phyloP scores from a whole-genome alignment of 2,797 vertebrate genomes.

The Silurus lanzhouensis region DNA sequence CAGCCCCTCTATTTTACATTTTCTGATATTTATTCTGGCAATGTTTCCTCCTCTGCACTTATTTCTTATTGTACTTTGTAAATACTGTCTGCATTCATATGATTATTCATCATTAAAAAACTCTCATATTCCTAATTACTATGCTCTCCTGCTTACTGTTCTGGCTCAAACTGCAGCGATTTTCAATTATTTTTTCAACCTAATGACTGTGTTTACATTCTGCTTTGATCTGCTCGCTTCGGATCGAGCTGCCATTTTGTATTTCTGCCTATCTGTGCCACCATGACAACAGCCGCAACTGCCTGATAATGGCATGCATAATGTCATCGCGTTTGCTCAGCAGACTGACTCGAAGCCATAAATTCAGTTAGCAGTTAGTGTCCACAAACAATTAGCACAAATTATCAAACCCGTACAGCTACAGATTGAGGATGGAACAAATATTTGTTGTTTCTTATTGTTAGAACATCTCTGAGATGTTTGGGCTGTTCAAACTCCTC shows the following conservation, averaged over 20 bases:
- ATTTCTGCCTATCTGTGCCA: constrained; percentile 11
- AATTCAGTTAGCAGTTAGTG: not conserved
- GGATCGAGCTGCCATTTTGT: constrained; percentile 11
- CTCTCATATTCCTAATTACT: not conserved
- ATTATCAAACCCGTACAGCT: not conserved
- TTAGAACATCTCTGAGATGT: not conserved
- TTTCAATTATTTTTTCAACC: not conserved
- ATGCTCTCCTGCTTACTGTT: not conserved
- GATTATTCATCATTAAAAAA: constrained; percentile 10
- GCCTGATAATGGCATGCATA: not conserved
- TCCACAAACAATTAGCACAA: not conserved
- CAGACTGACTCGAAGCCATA: constrained; percentile 9
- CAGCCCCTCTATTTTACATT: not conserved
- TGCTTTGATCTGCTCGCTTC: constrained; percentile 10
- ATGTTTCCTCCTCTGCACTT: not conserved
- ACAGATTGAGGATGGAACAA: not conserved
- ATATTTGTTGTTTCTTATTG: not conserved
- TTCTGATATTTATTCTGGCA: not conserved
- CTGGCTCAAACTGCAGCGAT: not conserved
- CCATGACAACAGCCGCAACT: not conserved
- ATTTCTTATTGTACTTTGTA: not conserved
- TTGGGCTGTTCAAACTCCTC: not conserved
- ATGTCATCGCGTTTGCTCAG: constrained; percentile 2
- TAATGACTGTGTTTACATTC: constrained; percentile 15
- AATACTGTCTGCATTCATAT: not conserved